Evolutionary conservation across 2,113 vertebrate species (phyloP), one percentile per base, ranked within the genome.

Genomic region (Manacus vitellinus): DNA sequence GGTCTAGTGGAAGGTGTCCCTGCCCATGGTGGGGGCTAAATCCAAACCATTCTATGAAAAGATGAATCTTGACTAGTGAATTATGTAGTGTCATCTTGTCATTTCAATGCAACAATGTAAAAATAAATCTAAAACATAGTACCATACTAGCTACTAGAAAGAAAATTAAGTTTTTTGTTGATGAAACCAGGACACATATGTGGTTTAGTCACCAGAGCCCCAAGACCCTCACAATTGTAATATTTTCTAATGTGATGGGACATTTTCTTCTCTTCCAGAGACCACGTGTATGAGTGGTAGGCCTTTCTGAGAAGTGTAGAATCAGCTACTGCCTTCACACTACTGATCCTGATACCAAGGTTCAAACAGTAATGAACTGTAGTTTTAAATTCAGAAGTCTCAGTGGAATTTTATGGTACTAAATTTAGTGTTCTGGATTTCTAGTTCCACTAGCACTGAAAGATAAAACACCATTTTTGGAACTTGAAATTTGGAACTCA

Each of bases 341-440:
- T 47, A 58, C 44, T 33, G 9, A 68, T 56, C 6, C 17, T 33
- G 14, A 58, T 51, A 55, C 19, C 1, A 3, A 51, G 23, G 23
- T 58, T 55, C 47, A 27, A 63, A 43, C 3, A 35, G 33, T 17
- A 43, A 63, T 1, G 0, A 13, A 39, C 8, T 3, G 2, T 19
- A n/a, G 14, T 82, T 66, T 63, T 23, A 54, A 58, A 73, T 72
- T 83, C 5, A 3, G 41, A 75, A 52, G 14, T 52, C 17, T 33
- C 51, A 41, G 8, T 47, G 30, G 41, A 71, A 58, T 30, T 82
- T 65, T 35, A 46, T 52, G 11, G 30, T 19, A 47, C 30, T 47
- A 68, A 86, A 52, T 44, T 83, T 55, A 74, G 22, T 76, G 63
- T 4, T 56, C 22, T 44, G 20, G 7, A 14, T 72, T 37, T 86